A percentile compares a stretch with the other conserved stretches of the same genome.
Evolutionary conservation across 1,140 invertebrate genomes (phyloP).

Genomic region (Lordiphosa clarofinis): DNA sequence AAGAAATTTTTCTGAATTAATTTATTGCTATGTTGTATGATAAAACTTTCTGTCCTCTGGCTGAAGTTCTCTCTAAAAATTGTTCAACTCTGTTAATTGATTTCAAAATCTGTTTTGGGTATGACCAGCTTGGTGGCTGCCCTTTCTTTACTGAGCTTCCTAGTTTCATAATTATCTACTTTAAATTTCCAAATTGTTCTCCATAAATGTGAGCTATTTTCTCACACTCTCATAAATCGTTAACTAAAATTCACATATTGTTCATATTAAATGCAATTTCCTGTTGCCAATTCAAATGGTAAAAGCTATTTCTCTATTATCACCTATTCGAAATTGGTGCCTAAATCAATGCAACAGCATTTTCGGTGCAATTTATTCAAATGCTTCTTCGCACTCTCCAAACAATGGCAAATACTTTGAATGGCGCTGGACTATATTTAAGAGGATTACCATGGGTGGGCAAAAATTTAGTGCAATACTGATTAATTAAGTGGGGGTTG

Average conservation of each 20-base stretch:
- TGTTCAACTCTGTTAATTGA: too few relatives aligned
- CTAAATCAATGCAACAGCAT: conserved; percentile 21
- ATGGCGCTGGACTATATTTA: conserved; percentile 18
- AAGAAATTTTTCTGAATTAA: too few relatives aligned
- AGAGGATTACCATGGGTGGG: conserved; percentile 29
- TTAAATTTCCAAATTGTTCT: too few relatives aligned
- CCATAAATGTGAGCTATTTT: neutral
- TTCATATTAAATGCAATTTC: conserved; percentile 40
- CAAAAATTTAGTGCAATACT: conserved; percentile 27
- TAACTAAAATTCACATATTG: conserved; percentile 6
- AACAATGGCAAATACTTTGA: neutral
- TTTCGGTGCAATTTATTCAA: conserved; percentile 2
- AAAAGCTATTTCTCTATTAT: conserved; percentile 25
- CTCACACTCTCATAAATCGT: conserved; percentile 8
- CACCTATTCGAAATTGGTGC: conserved; percentile 34
- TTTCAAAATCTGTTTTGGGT: too few relatives aligned
- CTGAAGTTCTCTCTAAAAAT: too few relatives aligned
- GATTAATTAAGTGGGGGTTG: conserved; percentile 12
- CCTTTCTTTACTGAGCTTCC: too few relatives aligned
- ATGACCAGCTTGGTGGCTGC: too few relatives aligned
- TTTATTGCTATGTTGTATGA: too few relatives aligned
- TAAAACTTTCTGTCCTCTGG: too few relatives aligned
- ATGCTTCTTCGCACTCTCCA: neutral
- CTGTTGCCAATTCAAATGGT: conserved; percentile 28
- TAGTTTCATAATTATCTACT: too few relatives aligned